Conservation (phyloP, 1,140 invertebrate genomes). For the Dufourea novaeangliae region DNA sequence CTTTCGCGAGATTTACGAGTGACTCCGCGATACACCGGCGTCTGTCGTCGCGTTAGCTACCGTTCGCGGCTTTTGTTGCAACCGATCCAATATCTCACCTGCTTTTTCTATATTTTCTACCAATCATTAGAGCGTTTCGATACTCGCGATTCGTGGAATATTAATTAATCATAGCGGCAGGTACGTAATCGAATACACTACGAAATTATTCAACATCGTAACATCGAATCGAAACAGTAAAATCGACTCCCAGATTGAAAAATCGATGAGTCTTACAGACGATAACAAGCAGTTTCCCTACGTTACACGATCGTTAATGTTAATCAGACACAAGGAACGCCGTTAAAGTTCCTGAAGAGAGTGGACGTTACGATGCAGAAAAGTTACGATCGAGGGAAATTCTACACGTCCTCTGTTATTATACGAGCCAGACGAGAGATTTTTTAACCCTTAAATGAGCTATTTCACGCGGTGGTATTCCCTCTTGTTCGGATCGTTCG, state of each 20-base stretch:
- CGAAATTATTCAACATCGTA: too few relatives aligned
- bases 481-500: neutral
- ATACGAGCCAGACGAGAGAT: neutral
- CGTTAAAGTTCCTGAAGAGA: constrained; percentile 1
- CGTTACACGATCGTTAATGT: constrained; percentile 1
- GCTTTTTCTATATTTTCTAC: neutral
- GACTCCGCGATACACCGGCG: neutral
- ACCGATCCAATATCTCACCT: neutral
- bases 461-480: neutral
- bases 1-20: constrained; percentile 6
- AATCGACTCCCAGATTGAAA: neutral
- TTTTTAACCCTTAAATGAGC: neutral
- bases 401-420: constrained; percentile 5
- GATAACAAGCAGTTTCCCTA: neutral
- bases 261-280: neutral
- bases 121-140: neutral
- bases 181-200: too few relatives aligned
- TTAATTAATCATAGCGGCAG: neutral
- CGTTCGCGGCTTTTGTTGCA: neutral
- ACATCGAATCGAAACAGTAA: neutral
- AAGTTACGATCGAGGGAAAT: constrained; percentile 16
- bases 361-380: constrained; percentile 2
- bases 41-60: constrained; percentile 9
- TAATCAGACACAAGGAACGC: constrained; percentile 7
- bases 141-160: too few relatives aligned